These are phyloP conservation scores for Python bivittatus DNA, from an alignment of 2,113 vertebrate genomes.

Conservation along the genomic window DNA sequence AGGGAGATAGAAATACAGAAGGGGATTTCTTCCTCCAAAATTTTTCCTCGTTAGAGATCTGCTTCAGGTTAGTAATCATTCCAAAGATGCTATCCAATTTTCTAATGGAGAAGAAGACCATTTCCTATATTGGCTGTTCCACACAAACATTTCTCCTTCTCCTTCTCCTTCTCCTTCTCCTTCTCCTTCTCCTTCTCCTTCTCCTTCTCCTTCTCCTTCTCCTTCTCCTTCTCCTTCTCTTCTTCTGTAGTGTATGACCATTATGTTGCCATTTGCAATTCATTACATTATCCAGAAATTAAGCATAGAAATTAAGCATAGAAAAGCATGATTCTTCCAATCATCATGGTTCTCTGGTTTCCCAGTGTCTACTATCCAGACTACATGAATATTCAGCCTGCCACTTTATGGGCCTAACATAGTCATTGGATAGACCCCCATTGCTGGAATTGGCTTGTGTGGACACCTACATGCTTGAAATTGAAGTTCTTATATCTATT, in stretches of 20 bases:
- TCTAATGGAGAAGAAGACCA: neutral
- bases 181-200: too few relatives aligned
- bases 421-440: constrained; percentile 57
- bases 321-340: neutral
- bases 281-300: neutral
- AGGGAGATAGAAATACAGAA: too few relatives aligned
- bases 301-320: neutral
- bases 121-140: constrained; percentile 7
- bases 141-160: neutral
- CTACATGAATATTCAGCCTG: constrained; percentile 64
- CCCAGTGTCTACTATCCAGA: constrained; percentile 64
- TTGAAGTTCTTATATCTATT: constrained; percentile 62
- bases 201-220: too few relatives aligned
- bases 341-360: constrained; percentile 62
- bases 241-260: constrained; percentile 1
- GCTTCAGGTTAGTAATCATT: neutral
- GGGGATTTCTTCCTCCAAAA: constrained; percentile 12
- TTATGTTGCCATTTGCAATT: constrained; percentile 1
- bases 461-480: constrained; percentile 57
- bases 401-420: constrained; percentile 58
- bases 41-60: neutral
- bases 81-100: neutral
- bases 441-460: constrained; percentile 63
- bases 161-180: too few relatives aligned
- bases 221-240: too few relatives aligned